These are phyloP conservation scores for Eledona agricola DNA, from an alignment of 2,888 invertebrate genomes.

Conservation along the genomic window DNA sequence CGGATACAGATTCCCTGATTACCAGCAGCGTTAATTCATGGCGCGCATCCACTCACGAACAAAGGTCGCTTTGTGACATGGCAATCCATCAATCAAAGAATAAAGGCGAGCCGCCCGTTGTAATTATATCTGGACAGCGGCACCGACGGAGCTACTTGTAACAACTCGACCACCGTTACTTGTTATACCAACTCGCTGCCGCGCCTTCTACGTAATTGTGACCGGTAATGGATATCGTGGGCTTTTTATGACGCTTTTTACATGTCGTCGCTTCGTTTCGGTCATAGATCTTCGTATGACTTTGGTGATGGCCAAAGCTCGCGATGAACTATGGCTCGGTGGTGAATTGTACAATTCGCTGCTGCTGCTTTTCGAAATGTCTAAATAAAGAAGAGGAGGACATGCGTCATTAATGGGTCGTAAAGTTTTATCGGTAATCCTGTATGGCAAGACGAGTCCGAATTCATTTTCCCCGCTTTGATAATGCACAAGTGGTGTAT, in stretches of 20 bases:
- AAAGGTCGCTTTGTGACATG: constrained; percentile 52
- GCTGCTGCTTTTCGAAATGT: neutral
- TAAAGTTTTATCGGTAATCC: constrained; percentile 34
- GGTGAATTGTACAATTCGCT: neutral
- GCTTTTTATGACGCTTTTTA: constrained; percentile 26
- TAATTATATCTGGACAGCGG: constrained; percentile 53
- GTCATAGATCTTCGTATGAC: constrained; percentile 1
- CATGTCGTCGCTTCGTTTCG: constrained; percentile 9
- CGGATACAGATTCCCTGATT: constrained; percentile 55
- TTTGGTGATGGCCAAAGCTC: neutral
- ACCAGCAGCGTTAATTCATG: constrained; percentile 51
- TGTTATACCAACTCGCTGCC: constrained; percentile 33
- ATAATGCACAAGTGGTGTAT: constrained; percentile 40
- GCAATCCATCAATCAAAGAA: constrained; percentile 57
- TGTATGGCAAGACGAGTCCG: constrained; percentile 13
- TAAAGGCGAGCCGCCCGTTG: constrained; percentile 51
- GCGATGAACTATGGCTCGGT: no score
- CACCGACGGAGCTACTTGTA: constrained; percentile 44
- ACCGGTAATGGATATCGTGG: constrained; percentile 23
- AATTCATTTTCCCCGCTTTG: constrained; percentile 28
- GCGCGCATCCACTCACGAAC: constrained; percentile 47
- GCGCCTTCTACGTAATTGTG: constrained; percentile 30
- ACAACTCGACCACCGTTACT: constrained; percentile 36
- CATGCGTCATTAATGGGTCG: constrained; percentile 27
- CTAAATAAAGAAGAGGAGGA: constrained; percentile 19